Evolutionary conservation across 2,113 vertebrate species (phyloP), one percentile per base, ranked within the genome.

Genomic region (Eptesicus fuscus): DNA sequence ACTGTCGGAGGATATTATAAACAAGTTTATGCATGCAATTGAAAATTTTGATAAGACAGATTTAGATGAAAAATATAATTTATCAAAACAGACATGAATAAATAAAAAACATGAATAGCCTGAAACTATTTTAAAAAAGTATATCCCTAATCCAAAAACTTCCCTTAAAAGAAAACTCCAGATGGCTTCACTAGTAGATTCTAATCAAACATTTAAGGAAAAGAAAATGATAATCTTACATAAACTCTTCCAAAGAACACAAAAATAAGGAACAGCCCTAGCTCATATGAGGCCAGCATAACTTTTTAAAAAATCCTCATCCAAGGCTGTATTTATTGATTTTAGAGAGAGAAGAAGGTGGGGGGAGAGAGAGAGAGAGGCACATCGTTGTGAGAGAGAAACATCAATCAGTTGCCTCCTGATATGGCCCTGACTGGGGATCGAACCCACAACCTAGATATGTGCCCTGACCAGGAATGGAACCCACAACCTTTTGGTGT

Each of bases 41-140:
- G 73, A 65, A 93, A 47, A 16, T 28, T 85, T 47, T 85, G 37
- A 74, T n/a, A 71, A 35, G n/a, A 74, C 1, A 79, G n/a, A 73
- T 74, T 90, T 74, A n/a, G 25, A 56, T 47, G 30, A 86, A 93
- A 90, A 93, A 90, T 40, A 79, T 37, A 90, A 93, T 74, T 85
- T 78, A 78, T 51, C 49, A 95, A 74, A 90, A 85, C 25, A 90
- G 47, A 90, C 59, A 63, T 28, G 22, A 82, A 95, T 40, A 95
- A 85, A 91, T 9, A 83, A 14, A 61, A 51, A 91, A 76, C 37
- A 44, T 35, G 23, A 53, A 3, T 17, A 90, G 28, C 40, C 74
- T 25, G 4, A 49, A 84, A 90, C 23, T 40, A 47, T 90, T 78
- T 47, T 40, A n/a, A 49, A n/a, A 88, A 90, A 93, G 61, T 37